A percentile compares a stretch with the other conserved stretches of the same genome.
Conservation (phyloP, 2,113 vertebrate genomes). For the Periophthalmodon schlosseri region DNA sequence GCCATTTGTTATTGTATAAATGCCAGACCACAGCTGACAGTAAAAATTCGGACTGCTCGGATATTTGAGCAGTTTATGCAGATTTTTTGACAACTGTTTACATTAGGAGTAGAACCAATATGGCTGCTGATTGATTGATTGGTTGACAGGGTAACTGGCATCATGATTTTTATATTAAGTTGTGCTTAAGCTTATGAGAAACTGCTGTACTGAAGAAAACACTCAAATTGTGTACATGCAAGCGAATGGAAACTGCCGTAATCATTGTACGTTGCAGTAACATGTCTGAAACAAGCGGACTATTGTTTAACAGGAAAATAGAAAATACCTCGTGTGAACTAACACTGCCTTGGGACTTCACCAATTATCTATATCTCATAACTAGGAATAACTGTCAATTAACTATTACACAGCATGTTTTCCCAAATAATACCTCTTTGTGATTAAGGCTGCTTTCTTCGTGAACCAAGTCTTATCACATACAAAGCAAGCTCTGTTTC, state of each 20-base stretch:
- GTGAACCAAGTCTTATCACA: not conserved
- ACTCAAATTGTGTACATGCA: not conserved
- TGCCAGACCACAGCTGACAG: too few species aligned
- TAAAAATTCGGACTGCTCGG: too few species aligned
- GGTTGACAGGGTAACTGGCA: not conserved
- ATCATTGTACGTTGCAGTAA: not conserved
- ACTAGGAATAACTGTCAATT: not conserved
- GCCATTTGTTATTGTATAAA: too few species aligned
- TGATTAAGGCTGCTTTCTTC: not conserved
- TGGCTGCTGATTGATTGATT: too few species aligned
- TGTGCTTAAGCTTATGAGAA: not conserved
- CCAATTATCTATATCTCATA: not conserved
- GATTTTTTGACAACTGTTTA: too few species aligned
- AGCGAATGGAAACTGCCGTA: not conserved
- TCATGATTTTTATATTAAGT: too few species aligned
- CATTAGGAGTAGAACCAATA: too few species aligned
- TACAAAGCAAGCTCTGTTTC: not conserved
- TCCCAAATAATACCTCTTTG: not conserved
- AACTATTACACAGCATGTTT: not conserved
- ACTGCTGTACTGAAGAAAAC: not conserved
- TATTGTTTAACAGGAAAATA: conserved; percentile 2
- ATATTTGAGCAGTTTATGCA: too few species aligned
- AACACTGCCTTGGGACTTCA: not conserved
- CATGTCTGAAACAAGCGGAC: not conserved
- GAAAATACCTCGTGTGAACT: conserved; percentile 1